phyloP scores from a whole-genome alignment of 2,797 vertebrate genomes.

The Hemibagrus guttatus region DNA sequence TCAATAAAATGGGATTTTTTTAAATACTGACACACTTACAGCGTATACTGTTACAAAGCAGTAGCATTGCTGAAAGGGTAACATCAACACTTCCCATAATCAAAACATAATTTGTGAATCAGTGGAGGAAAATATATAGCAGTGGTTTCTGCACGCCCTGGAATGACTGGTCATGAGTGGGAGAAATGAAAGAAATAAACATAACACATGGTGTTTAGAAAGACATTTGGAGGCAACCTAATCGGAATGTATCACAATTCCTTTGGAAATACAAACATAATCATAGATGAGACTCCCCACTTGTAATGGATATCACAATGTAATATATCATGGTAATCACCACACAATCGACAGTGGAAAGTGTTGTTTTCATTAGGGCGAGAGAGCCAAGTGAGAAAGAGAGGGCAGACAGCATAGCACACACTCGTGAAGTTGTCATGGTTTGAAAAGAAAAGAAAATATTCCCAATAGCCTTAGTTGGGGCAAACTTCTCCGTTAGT shows the following conservation, averaged over 20 bases:
- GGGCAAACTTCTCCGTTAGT: no score
- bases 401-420: constrained; percentile 39
- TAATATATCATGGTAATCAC: constrained; percentile 47
- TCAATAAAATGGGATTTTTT: constrained; percentile 15
- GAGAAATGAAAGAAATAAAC: constrained; percentile 39
- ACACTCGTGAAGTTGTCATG: background rate
- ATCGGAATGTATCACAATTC: constrained; percentile 47
- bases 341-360: constrained; percentile 57
- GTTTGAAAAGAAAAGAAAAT: background rate
- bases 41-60: constrained; percentile 5
- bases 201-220: constrained; percentile 34
- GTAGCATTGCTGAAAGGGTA: constrained; percentile 1
- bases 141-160: background rate
- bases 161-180: constrained; percentile 22
- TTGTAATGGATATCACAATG: constrained; percentile 58
- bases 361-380: constrained; percentile 51
- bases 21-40: constrained; percentile 8
- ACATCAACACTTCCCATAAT: constrained; percentile 15
- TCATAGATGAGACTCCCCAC: constrained; percentile 64
- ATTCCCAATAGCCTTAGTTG: background rate
- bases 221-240: constrained; percentile 16
- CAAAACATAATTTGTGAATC: constrained; percentile 28
- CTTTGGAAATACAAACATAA: constrained; percentile 60
- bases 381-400: constrained; percentile 53
- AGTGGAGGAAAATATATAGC: background rate